Evolutionary conservation across 2,797 vertebrate species (phyloP), one percentile per base, ranked within the genome.

Genomic region (Philypnodon macrostomus): DNA sequence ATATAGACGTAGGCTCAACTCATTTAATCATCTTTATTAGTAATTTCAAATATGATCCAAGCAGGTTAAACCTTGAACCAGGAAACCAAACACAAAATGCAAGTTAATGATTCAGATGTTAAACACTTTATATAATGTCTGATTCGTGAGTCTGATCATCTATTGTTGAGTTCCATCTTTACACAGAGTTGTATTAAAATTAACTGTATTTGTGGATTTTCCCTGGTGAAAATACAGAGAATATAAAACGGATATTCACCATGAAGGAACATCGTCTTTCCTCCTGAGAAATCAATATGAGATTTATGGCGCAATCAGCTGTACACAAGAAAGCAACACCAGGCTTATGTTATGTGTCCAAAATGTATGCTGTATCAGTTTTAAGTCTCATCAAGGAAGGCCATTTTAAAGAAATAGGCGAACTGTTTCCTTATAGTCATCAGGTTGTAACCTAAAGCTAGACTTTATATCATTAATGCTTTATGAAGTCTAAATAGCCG

Each of bases 201-300:
- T n/a, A n/a, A n/a, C n/a, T n/a, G n/a, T n/a, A n/a, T n/a, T n/a
- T 4, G 24, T 15, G 45, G 53, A 2, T 72, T 68, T 55, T 40
- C 39, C 68, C 1, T 8, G 39, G 48, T 63, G 49, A 50, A 64
- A 72, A 63, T 37, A 17, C 48, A 54, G 37, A 52, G 55, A 58
- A 56, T 81, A 75, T 81, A 63, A 70, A 80, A 61, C 42, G 62
- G 70, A 71, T 78, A 80, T 75, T 62, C 71, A 69, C 62, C 11
- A 2, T 39, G 58, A 72, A 75, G 59, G 35, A 50, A 53, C 60
- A 46, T 58, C 47, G 72, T 65, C 32, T 51, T 35, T 42, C 47
- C 60, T 57, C 50, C 4, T 4, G 59, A 71, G 68, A 59, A 81
- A 79, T 75, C 56, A 60, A 63, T 66, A 57, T 4, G 29, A 36